Percentiles rank a stretch among this genome's conserved stretches.
Evolutionary conservation across 2,797 vertebrate species (phyloP).

Genomic region (Pristis pectinata): DNA sequence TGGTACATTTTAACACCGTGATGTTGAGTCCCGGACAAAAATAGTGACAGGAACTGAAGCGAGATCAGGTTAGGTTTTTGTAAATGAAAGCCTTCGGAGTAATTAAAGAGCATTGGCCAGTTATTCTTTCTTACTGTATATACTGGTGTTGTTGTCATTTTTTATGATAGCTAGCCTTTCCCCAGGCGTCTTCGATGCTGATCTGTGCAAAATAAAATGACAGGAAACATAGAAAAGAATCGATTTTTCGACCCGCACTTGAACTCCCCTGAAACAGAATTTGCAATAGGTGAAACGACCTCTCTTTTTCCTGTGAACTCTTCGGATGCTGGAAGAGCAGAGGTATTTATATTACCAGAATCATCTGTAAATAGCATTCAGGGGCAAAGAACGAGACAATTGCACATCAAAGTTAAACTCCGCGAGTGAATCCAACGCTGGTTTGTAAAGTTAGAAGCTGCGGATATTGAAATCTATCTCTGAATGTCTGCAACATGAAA

Average conservation of each 20-base stretch:
- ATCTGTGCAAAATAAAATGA: slow-evolving; percentile 82
- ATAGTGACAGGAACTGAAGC: background rate
- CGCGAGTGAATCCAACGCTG: background rate
- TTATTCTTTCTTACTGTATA: background rate
- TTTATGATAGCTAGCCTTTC: slow-evolving; percentile 14
- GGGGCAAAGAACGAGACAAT: background rate
- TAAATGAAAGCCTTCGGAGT: background rate
- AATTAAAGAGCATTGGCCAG: background rate
- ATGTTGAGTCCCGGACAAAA: background rate
- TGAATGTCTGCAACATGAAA: background rate
- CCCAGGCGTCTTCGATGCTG: slow-evolving; percentile 64
- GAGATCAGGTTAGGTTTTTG: background rate
- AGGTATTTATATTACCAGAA: slow-evolving; percentile 78
- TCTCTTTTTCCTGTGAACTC: slow-evolving; percentile 51
- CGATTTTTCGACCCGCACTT: slow-evolving; percentile 92
- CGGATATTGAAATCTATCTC: background rate
- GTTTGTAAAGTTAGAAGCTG: background rate
- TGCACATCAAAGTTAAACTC: slow-evolving; percentile 31
- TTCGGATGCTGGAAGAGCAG: slow-evolving; percentile 67
- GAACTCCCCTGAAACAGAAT: slow-evolving; percentile 81
- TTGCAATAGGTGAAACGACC: slow-evolving; percentile 76
- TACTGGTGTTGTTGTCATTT: slow-evolving; percentile 15
- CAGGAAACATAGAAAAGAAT: slow-evolving; percentile 91
- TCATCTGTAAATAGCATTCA: slow-evolving; percentile 69
- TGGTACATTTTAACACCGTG: background rate